phyloP scores from a whole-genome alignment of 2,113 vertebrate species.

The Furnarius figulus region DNA sequence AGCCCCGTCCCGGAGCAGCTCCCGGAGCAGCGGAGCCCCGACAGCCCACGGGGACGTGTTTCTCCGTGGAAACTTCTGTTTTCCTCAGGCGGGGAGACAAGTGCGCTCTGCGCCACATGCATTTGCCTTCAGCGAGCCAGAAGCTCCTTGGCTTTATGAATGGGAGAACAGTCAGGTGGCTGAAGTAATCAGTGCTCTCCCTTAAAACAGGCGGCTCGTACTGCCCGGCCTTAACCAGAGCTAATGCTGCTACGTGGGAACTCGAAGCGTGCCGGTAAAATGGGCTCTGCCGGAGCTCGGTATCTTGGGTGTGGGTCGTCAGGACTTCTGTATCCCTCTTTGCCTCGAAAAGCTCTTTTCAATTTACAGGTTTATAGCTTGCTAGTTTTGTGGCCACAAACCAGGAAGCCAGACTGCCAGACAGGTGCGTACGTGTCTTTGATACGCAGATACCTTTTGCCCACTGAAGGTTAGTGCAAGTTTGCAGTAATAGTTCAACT shows the following conservation, averaged over 20 bases:
- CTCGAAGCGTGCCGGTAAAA: rapidly evolving
- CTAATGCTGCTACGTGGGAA: not conserved
- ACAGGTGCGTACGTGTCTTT: not conserved
- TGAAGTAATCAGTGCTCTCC: not conserved
- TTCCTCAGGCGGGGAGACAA: rapidly evolving
- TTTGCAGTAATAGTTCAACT: not conserved
- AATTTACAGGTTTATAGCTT: not conserved
- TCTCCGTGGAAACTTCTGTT: not conserved
- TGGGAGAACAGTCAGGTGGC: not conserved
- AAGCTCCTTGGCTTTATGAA: not conserved
- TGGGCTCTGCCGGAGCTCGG: not conserved
- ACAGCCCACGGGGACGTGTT: rapidly evolving
- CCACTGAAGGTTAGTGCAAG: not conserved
- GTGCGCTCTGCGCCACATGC: not conserved
- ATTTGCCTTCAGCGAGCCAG: not conserved
- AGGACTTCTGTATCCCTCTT: not conserved
- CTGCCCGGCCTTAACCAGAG: not conserved
- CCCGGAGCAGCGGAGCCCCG: no score
- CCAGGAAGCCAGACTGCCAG: not conserved
- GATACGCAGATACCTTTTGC: not conserved
- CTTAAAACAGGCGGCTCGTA: not conserved
- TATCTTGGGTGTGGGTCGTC: not conserved
- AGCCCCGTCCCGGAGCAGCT: not conserved
- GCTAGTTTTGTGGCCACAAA: not conserved
- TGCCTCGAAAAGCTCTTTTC: not conserved